Base-by-base conservation (phyloP, 2,797 vertebrate genomes). In the Labroides dimidiatus region DNA sequence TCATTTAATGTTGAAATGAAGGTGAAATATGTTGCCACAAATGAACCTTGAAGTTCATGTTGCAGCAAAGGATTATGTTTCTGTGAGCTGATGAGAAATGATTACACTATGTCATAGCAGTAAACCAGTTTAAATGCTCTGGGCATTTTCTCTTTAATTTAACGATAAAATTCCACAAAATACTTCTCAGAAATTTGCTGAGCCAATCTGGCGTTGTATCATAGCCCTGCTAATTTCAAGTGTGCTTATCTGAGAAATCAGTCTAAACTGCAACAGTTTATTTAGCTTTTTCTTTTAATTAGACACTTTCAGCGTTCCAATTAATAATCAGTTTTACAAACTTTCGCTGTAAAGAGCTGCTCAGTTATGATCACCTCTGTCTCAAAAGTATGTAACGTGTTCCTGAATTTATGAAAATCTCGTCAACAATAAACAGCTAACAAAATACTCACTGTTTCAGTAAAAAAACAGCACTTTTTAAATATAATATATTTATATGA, bases 401-500 rank as follows among this genome's bases (percentile, higher is more conserved):
- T 52, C 52, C 57, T 66, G 72, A 73, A 66, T 67, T 63, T 67
- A 44, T 56, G 72, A 59, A 72, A 78, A 68, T 65, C 49, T 43
- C 58, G 59, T 27, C 75, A 69, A 79, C 64, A 85, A 59, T 62
- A 64, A 72, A 74, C 67, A 54, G 45, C 50, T 66, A 76, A 89
- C 65, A 80, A 88, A 85, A 86, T 82, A 77, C 36, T 78, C 37
- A 72, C 50, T 16, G 47, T 76, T 84, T 73, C 75, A 53, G 67
- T 84, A 85, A 64, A 85, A 87, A 85, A 87, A 86, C 66, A 57
- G 54, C 47, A 76, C 39, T 76, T 70, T 24, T 69, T 79, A 82
- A 83, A 87, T 86, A 91, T 72, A 86, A 44, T 41, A 81, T 84
- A 73, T 77, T 55, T 77, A 78, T 68, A 68, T 68, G 52, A 67